A percentile compares a stretch with the other conserved stretches of the same genome.
These are phyloP conservation scores for Bactericera cockerelli DNA, from an alignment of 1,140 invertebrate genomes.

Conservation along the genomic window DNA sequence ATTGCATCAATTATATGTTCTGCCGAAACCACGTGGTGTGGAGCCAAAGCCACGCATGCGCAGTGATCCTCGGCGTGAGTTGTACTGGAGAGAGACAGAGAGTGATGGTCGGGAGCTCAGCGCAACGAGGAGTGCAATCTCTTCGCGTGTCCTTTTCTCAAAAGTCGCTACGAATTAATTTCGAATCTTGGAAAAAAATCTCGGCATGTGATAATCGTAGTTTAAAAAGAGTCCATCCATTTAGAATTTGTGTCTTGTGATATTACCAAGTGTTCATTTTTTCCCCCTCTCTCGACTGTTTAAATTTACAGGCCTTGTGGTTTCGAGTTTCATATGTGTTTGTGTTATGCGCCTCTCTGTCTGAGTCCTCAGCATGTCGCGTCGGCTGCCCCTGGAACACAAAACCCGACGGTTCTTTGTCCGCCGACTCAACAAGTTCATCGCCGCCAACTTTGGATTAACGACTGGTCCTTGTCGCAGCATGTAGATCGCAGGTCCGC, in stretches of 20 bases:
- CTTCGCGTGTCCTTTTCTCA: no score
- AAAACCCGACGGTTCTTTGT: conserved; percentile 3
- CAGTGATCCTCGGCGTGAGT: not conserved
- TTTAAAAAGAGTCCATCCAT: not conserved
- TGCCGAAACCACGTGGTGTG: not conserved
- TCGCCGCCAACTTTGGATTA: not conserved
- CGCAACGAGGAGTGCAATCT: not conserved
- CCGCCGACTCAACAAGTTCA: not conserved
- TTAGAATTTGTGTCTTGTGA: not conserved
- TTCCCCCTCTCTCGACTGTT: no score
- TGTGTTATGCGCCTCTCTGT: no score
- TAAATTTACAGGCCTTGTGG: no score
- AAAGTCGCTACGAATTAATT: no score
- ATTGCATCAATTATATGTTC: not conserved
- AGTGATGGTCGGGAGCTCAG: conserved; percentile 5
- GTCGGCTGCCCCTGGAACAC: not conserved
- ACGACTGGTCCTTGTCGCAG: conserved; percentile 4
- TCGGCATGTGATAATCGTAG: no score
- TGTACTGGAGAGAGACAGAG: not conserved
- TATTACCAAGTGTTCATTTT: conserved; percentile 6
- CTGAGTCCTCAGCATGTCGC: not conserved
- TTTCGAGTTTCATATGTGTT: no score
- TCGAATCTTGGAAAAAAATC: no score
- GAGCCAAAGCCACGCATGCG: not conserved
- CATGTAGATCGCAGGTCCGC: not conserved